A percentile compares a stretch with the other conserved stretches of the same genome.
Evolutionary conservation across 2,797 vertebrate species (phyloP).

Genomic region (Artibeus jamaicensis): DNA sequence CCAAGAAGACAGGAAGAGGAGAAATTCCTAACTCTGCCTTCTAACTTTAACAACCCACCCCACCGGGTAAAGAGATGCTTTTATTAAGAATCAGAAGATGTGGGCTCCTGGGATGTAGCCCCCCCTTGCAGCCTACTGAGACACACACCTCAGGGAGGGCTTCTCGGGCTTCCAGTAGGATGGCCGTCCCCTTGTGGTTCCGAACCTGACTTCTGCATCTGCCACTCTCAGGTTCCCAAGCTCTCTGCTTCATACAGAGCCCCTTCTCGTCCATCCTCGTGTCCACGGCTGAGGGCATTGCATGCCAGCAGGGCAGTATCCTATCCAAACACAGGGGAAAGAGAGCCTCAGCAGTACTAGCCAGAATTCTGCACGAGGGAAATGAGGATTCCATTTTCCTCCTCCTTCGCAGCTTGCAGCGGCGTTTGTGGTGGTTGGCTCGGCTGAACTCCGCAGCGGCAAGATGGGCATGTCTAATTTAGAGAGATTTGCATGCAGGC

Average conservation of each 20-base stretch:
- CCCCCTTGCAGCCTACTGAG: background rate
- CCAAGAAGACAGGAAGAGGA: background rate
- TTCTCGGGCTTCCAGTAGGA: background rate
- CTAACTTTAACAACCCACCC: background rate
- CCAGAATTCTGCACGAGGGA: background rate
- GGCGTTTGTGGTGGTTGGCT: constrained; percentile 41
- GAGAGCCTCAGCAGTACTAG: background rate
- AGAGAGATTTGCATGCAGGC: constrained; percentile 80
- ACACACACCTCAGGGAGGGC: background rate
- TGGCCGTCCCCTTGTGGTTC: background rate
- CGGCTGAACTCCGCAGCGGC: background rate
- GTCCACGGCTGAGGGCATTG: background rate
- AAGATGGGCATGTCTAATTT: constrained; percentile 72
- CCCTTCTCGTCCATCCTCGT: background rate
- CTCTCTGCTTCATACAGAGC: background rate
- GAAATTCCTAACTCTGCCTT: background rate
- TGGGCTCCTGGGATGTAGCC: no score
- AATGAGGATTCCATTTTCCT: background rate
- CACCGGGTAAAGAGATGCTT: background rate
- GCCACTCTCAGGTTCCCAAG: background rate
- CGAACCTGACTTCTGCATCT: background rate
- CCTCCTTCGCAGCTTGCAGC: background rate
- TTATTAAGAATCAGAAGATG: background rate
- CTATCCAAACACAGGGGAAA: background rate
- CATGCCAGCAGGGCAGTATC: background rate